phyloP scores from a whole-genome alignment of 1,140 invertebrate genomes.

The Aphidius gifuensis region DNA sequence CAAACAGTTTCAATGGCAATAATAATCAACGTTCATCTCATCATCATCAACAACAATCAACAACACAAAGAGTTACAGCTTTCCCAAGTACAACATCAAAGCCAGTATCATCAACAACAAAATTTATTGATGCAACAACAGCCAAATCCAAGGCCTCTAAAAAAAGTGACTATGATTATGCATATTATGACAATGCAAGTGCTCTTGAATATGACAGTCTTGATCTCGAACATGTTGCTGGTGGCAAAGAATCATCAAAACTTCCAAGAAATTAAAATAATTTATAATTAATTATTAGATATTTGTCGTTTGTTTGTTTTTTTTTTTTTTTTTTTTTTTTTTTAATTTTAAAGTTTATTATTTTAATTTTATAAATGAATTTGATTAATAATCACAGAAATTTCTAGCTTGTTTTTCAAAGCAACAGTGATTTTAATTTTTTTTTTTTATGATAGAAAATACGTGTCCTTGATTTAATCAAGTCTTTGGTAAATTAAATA shows the following conservation, averaged over 20 bases:
- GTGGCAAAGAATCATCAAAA: constrained; percentile 51
- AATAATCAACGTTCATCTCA: constrained; percentile 30
- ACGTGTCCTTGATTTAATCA: too few relatives aligned
- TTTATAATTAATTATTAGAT: neutral
- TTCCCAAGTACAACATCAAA: constrained; percentile 44
- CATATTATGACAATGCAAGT: constrained; percentile 51
- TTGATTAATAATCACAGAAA: too few relatives aligned
- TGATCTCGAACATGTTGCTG: constrained; percentile 47
- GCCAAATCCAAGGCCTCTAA: constrained; percentile 39
- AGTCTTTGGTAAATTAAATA: too few relatives aligned
- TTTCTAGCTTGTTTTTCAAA: too few relatives aligned
- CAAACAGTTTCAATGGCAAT: constrained; percentile 41
- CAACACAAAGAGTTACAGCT: constrained; percentile 37
- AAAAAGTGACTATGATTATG: constrained; percentile 54
- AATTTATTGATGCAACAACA: constrained; percentile 38
- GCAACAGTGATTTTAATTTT: too few relatives aligned
- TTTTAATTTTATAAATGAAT: too few relatives aligned
- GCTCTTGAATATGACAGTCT: constrained; percentile 49
- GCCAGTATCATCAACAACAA: constrained; percentile 43
- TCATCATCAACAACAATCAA: constrained; percentile 23
- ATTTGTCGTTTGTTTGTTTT: neutral
- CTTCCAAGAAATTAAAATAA: constrained; percentile 37
- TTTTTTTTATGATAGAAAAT: too few relatives aligned
- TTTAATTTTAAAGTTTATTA: too few relatives aligned
- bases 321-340: neutral